phyloP scores from a whole-genome alignment of 2,797 vertebrate species.

The Pempheris klunzingeri region DNA sequence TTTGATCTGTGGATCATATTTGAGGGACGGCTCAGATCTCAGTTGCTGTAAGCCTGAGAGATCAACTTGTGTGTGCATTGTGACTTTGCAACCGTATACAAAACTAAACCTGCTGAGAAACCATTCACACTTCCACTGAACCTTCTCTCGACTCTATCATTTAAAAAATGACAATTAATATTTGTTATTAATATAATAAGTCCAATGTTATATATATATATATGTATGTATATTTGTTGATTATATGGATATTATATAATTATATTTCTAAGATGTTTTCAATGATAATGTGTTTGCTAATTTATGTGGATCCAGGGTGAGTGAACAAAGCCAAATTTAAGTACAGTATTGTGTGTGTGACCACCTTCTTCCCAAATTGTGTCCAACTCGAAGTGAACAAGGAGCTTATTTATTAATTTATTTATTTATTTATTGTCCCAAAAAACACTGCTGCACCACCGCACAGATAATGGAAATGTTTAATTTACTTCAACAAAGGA shows the following conservation, averaged over 20 bases:
- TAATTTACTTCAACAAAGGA: neutral
- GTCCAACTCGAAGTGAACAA: neutral
- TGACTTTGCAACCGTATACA: conserved; percentile 9
- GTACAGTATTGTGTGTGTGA: neutral
- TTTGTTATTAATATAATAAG: too few species aligned
- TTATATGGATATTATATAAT: neutral
- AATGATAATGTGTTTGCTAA: too few species aligned
- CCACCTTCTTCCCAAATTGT: neutral
- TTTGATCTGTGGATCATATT: conserved; percentile 57
- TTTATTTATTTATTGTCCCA: too few species aligned
- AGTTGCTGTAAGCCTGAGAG: conserved; percentile 44
- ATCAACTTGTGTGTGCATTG: conserved; percentile 51
- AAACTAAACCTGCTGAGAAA: conserved; percentile 36
- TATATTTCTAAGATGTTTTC: neutral
- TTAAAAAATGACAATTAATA: too few species aligned
- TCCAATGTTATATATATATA: neutral
- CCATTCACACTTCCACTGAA: conserved; percentile 2
- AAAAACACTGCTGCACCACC: neutral
- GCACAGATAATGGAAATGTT: neutral
- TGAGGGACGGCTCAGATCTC: conserved; percentile 59
- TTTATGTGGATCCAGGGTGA: neutral
- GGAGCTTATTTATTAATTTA: too few species aligned
- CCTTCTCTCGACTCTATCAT: conserved; percentile 3
- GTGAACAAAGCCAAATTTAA: neutral
- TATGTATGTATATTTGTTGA: neutral